These are phyloP conservation scores for Resseliella maxima DNA, from an alignment of 2,888 invertebrate genomes.

Conservation along the genomic window DNA sequence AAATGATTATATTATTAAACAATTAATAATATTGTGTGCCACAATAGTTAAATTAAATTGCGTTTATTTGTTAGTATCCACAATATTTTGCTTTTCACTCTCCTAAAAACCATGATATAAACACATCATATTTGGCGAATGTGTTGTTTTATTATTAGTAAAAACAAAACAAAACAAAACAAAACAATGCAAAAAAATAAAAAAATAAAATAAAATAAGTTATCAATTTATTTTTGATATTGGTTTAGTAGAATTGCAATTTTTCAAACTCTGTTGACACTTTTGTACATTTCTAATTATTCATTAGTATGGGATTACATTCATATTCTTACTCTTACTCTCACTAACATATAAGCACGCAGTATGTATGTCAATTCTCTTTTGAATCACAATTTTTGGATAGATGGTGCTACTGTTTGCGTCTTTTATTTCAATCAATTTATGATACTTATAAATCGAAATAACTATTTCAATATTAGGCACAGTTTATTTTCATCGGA, in stretches of 20 bases:
- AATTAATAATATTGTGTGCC: no score
- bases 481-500: background rate
- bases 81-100: no score
- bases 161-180: no score
- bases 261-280: slow-evolving; percentile 19
- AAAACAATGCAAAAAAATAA: no score
- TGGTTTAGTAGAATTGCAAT: background rate
- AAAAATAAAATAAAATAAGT: background rate
- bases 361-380: background rate
- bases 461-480: background rate
- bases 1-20: no score
- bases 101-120: no score
- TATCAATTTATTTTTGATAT: background rate
- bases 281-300: background rate
- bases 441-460: background rate
- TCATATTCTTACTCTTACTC: background rate
- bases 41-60: no score
- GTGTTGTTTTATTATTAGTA: no score
- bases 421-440: background rate
- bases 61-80: no score
- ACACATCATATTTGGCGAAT: no score
- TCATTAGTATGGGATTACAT: background rate
- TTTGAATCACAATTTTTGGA: background rate
- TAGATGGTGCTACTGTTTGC: background rate
- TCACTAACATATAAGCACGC: background rate